Conservation (phyloP, 2,113 vertebrate genomes). For the Rhinolophus ferrumequinum region DNA sequence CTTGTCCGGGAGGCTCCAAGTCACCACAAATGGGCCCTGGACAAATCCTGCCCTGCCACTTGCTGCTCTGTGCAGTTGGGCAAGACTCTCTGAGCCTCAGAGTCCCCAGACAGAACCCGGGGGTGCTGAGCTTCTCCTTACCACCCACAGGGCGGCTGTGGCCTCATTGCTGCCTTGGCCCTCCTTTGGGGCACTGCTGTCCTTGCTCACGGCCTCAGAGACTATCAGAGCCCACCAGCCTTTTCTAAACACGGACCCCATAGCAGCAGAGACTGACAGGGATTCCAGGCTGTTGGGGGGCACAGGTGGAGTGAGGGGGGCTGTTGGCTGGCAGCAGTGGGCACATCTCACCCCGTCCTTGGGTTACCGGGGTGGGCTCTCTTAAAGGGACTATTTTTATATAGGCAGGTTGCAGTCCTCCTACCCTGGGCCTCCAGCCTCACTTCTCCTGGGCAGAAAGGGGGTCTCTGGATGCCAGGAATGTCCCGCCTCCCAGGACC, state of each 20-base stretch:
- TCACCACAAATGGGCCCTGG: rapidly evolving
- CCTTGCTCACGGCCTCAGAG: neutral
- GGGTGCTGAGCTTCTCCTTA: neutral
- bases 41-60: neutral
- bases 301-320: neutral
- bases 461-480: neutral
- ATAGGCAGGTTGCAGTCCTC: neutral
- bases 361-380: neutral
- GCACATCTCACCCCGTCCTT: neutral
- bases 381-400: neutral
- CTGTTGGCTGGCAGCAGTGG: neutral
- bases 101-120: neutral
- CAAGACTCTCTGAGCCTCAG: neutral
- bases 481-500: neutral
- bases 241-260: neutral
- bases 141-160: neutral
- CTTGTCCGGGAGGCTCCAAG: neutral
- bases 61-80: neutral
- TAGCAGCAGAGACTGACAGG: neutral
- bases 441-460: neutral
- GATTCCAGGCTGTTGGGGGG: neutral
- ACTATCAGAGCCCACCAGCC: neutral
- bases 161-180: rapidly evolving
- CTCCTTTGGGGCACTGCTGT: neutral
- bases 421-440: neutral